Base-by-base conservation (phyloP, 1,140 invertebrate species). In the Apis cerana region DNA sequence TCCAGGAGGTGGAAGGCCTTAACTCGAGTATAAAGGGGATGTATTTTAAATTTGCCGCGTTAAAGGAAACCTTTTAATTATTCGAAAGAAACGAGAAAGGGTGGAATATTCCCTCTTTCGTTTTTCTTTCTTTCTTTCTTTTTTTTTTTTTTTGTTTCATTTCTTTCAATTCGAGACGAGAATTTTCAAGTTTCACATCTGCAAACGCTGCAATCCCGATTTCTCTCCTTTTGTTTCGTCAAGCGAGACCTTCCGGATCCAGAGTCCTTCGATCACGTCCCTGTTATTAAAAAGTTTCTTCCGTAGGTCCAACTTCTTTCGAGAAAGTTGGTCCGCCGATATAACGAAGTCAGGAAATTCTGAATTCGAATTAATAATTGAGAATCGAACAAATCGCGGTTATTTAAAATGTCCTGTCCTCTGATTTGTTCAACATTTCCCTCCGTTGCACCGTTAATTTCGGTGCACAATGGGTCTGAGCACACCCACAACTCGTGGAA, bases 21-120 rank as follows among this genome's bases (percentile, higher is more conserved):
- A 52, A 52, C 59, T 64, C 58, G 69, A 64, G 81, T 75, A 86
- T 82, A 87, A 88, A 87, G 77, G 33, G 86, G 58, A 54, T 75
- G 84, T 82, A 82, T 88, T 87, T 87, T 85, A 88, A 88, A 78
- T 75, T 87, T 54, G 59, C 71, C 82, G 54, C 23, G 61, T 52
- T 62, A 43, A 58, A 80, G 76, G 78, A 75, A 82, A 61, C 75
- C 77, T 82, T 87, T 88, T 87, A 88, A 88, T 88, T 88, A 87
- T 87, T 70, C 82, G 59, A 58, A 58, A 17, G 64, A 67, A 79
- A 86, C 52, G 70, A 7, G 33, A 67, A 61, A 50, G 17, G 70
- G 62, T 50, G 50, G 27, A 19, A 78, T 58, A 70, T 68, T 56
- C 23, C 17, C 19, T 17, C 56, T 5, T n/a, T 5, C 9, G 1